These are phyloP conservation scores for Oplegnathus fasciatus DNA, from an alignment of 2,113 vertebrate genomes.

Conservation along the genomic window DNA sequence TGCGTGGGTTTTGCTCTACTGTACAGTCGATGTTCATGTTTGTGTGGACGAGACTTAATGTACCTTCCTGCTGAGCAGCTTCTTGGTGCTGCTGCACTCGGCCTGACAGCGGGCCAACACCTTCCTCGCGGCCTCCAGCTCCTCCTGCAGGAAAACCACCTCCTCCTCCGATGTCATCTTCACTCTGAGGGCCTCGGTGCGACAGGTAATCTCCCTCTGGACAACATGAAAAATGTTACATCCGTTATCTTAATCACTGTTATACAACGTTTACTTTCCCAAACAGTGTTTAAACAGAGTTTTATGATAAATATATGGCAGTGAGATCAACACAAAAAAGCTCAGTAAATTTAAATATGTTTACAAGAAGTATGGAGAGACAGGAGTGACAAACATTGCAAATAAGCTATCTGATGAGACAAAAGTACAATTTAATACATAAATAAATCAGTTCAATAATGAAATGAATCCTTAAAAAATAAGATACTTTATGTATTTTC, in stretches of 20 bases:
- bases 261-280: neutral
- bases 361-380: no score
- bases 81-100: slow-evolving; percentile 65
- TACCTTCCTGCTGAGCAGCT: slow-evolving; percentile 81
- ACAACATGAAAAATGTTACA: neutral
- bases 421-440: neutral
- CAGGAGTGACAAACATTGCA: no score
- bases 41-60: neutral
- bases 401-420: neutral
- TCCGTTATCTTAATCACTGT: neutral
- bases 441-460: neutral
- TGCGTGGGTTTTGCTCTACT: neutral
- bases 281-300: neutral
- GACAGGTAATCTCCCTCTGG: slow-evolving; percentile 81
- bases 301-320: neutral
- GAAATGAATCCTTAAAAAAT: neutral
- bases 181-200: slow-evolving; percentile 69
- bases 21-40: rapidly evolving
- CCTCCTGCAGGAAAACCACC: slow-evolving; percentile 69
- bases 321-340: neutral
- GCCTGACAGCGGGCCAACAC: slow-evolving; percentile 75
- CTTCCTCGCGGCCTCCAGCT: slow-evolving; percentile 77
- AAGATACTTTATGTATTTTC: neutral
- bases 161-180: slow-evolving; percentile 82
- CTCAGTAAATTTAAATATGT: no score